Evolutionary conservation across 2,113 vertebrate genomes (phyloP).

Genomic region (Monarcha castaneiventris): DNA sequence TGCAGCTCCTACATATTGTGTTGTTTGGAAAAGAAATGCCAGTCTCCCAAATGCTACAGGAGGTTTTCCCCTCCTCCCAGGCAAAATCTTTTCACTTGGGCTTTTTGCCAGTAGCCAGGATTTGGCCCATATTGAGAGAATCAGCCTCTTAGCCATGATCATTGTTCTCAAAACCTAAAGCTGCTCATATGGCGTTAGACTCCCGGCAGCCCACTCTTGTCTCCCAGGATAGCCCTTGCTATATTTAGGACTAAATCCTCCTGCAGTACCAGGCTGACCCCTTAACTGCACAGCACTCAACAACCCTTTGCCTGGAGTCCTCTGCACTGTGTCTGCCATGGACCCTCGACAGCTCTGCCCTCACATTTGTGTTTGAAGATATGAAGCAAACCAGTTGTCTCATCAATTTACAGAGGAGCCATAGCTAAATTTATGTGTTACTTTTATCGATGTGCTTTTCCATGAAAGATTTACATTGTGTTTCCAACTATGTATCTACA

Average conservation of each 20-base stretch:
- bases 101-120: conserved; percentile 52
- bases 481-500: conserved; percentile 54
- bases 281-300: not conserved
- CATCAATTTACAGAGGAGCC: conserved; percentile 19
- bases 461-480: conserved; percentile 45
- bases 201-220: not conserved
- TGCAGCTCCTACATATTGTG: not conserved
- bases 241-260: conserved; percentile 65
- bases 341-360: not conserved
- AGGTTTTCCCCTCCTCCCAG: not conserved
- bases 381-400: conserved; percentile 34
- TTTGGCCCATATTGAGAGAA: conserved; percentile 53
- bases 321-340: not conserved
- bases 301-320: not conserved
- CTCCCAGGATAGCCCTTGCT: conserved; percentile 56
- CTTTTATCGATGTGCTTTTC: conserved; percentile 25
- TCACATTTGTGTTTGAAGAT: not conserved
- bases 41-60: not conserved
- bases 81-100: conserved; percentile 36
- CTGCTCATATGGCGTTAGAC: conserved; percentile 46
- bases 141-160: conserved; percentile 40
- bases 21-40: not conserved
- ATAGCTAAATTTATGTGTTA: conserved; percentile 32
- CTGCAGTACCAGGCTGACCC: conserved; percentile 37
- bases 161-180: conserved; percentile 61